Evolutionary conservation across 37 sponge, comb jelly and placozoan species (phyloP).

Genomic region (Haliclona indistincta): DNA sequence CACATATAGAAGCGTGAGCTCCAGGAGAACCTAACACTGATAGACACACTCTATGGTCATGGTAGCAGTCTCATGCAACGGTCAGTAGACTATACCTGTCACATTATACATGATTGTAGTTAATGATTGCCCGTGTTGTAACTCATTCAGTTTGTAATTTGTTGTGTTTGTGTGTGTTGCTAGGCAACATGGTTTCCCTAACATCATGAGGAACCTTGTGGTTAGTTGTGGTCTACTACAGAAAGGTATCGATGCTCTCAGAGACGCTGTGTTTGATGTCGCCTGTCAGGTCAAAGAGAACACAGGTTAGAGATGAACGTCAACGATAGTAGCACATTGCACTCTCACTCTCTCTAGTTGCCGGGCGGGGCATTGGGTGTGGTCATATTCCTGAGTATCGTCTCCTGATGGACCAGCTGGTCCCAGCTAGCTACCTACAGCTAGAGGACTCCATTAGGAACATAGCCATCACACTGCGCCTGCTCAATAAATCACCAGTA

Average conservation of each 20-base stretch:
- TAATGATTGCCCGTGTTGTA: too few species aligned
- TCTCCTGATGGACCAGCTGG: constrained; percentile 84
- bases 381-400: constrained; percentile 58
- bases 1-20: background rate
- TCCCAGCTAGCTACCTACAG: constrained; percentile 82
- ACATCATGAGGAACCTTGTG: constrained; percentile 52
- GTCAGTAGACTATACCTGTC: too few species aligned
- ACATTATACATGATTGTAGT: background rate
- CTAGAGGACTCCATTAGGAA: constrained; percentile 79
- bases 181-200: constrained; percentile 15
- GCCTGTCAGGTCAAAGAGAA: constrained; percentile 72
- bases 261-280: constrained; percentile 70
- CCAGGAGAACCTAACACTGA: background rate
- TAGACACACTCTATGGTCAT: background rate
- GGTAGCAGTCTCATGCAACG: background rate
- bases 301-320: constrained; percentile 23
- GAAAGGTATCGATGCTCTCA: constrained; percentile 48
- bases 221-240: constrained; percentile 60
- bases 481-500: constrained; percentile 52
- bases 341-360: constrained; percentile 4
- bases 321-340: background rate
- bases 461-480: constrained; percentile 41
- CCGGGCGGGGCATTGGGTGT: constrained; percentile 54
- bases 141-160: too few species aligned
- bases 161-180: background rate